phyloP scores from a whole-genome alignment of 1,140 invertebrate genomes.

The Bombus vancouverensis region DNA sequence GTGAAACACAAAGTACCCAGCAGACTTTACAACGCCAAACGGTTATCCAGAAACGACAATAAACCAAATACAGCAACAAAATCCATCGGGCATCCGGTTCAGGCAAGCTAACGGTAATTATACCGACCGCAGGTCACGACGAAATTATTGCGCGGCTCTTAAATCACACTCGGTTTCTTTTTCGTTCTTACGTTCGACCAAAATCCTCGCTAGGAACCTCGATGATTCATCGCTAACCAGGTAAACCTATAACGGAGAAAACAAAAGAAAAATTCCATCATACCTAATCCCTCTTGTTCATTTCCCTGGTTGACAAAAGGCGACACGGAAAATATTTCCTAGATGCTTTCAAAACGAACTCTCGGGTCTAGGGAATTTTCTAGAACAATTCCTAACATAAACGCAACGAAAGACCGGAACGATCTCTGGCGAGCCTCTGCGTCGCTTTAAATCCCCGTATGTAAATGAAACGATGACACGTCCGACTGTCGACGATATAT shows the following conservation, averaged over 20 bases:
- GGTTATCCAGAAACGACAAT: not conserved
- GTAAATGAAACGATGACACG: conserved; percentile 16
- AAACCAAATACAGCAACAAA: not conserved
- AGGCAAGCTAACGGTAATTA: conserved; percentile 26
- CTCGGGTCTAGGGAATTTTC: not conserved
- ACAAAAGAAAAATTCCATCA: not conserved
- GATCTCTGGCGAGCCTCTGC: not conserved
- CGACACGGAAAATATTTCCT: not conserved
- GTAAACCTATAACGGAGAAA: not conserved
- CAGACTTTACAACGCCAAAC: not conserved
- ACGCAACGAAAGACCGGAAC: not conserved
- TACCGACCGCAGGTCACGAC: not conserved
- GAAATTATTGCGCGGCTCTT: not conserved
- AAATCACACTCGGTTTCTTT: not conserved
- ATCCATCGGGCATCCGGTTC: not conserved
- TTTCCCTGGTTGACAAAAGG: conserved; percentile 3
- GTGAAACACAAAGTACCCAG: not conserved
- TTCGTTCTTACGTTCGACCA: not conserved
- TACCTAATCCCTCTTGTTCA: not conserved
- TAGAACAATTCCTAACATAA: not conserved
- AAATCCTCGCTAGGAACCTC: not conserved
- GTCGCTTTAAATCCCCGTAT: conserved; percentile 27
- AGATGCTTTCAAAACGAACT: not conserved
- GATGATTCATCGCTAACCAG: not conserved
- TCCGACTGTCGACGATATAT: conserved; percentile 10